Conservation (phyloP, 2,888 invertebrate species). For the Didymodactylos carnosus region DNA sequence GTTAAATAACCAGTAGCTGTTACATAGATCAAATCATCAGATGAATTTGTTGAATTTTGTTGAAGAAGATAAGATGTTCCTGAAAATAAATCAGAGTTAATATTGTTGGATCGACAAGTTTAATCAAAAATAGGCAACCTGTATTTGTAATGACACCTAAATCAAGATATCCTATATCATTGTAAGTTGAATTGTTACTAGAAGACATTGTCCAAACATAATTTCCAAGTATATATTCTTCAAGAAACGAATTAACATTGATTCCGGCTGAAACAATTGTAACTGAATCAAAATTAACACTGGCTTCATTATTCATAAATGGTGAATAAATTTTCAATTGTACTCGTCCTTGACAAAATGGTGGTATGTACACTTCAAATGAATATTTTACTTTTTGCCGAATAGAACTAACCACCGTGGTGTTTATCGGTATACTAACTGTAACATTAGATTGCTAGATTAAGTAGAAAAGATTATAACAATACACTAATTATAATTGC, state of each 20-base stretch:
- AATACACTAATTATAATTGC: too few species aligned
- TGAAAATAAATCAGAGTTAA: not conserved
- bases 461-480: not conserved
- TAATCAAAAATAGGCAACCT: too few species aligned
- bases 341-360: not conserved
- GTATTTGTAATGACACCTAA: constrained; percentile 25
- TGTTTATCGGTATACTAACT: not conserved
- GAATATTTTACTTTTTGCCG: not conserved
- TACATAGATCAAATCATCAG: constrained; percentile 20
- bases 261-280: not conserved
- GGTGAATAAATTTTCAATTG: not conserved
- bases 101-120: too few species aligned
- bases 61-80: constrained; percentile 16
- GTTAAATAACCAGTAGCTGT: constrained; percentile 22
- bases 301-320: not conserved
- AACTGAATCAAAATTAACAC: not conserved
- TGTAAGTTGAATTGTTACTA: constrained; percentile 18
- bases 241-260: constrained; percentile 7
- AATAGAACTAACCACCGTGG: not conserved
- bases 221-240: not conserved
- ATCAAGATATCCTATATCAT: constrained; percentile 19
- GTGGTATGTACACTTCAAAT: not conserved
- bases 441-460: not conserved
- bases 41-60: constrained; percentile 12
- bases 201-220: not conserved